Percentiles rank a stretch among this genome's conserved stretches.
Evolutionary conservation across 2,113 vertebrate species (phyloP).

Genomic region (Microtus pennsylvanicus): DNA sequence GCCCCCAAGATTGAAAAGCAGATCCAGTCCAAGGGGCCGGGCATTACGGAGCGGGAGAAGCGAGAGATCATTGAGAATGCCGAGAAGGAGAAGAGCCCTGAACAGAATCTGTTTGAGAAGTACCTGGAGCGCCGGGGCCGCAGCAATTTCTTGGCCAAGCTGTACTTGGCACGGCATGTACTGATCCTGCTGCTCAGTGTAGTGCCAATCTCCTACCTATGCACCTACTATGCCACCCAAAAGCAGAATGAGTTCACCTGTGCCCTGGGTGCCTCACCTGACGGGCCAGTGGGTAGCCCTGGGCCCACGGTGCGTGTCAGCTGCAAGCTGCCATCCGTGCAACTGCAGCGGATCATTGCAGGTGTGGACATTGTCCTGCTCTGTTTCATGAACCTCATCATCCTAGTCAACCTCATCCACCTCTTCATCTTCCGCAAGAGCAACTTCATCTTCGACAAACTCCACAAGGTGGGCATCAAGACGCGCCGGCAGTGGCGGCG

Average conservation of each 20-base stretch:
- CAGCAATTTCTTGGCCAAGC: constrained; percentile 98
- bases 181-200: constrained; percentile 98
- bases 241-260: constrained; percentile 99
- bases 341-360: constrained; percentile 98
- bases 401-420: constrained; percentile 96
- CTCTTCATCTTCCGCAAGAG: constrained; percentile 99
- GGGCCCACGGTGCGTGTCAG: constrained; percentile 91
- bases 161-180: constrained; percentile 95
- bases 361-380: constrained; percentile 95
- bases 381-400: constrained; percentile 97
- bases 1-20: constrained; percentile 99
- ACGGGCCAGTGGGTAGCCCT: constrained; percentile 84
- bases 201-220: constrained; percentile 97
- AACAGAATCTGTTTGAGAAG: constrained; percentile 99
- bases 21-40: constrained; percentile 98
- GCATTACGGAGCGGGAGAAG: constrained; percentile 95
- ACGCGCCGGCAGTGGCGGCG: constrained; percentile 98
- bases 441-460: constrained; percentile 99
- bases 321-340: constrained; percentile 97
- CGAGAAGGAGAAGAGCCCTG: constrained; percentile 98
- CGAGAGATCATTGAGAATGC: constrained; percentile 99
- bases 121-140: constrained; percentile 97
- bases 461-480: constrained; percentile 99
- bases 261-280: constrained; percentile 94
- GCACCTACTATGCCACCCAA: constrained; percentile 96